phyloP scores from a whole-genome alignment of 2,113 vertebrate species.

The Heptranchias perlo region DNA sequence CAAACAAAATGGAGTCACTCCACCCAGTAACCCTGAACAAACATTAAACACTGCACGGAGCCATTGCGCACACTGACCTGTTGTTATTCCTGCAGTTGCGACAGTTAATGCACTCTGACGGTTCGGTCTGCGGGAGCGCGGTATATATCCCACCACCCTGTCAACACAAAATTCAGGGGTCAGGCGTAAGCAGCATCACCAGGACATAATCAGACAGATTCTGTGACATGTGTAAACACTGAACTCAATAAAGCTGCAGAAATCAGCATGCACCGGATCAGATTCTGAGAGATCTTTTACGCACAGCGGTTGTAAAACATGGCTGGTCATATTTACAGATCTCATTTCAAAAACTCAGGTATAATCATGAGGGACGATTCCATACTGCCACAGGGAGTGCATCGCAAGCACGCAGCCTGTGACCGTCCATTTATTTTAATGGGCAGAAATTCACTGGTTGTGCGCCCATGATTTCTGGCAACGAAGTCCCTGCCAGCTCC shows the following conservation, averaged over 20 bases:
- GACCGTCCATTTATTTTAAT: not conserved
- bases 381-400: not conserved
- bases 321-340: not conserved
- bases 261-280: not conserved
- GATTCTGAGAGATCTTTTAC: not conserved
- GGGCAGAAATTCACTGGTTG: not conserved
- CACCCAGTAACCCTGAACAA: not conserved
- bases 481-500: not conserved
- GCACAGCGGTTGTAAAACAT: not conserved
- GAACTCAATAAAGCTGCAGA: not conserved
- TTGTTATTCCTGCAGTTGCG: slow-evolving; percentile 94
- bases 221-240: not conserved
- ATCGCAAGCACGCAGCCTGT: not conserved
- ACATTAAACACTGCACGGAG: not conserved
- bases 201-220: fast-evolving
- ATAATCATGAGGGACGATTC: not conserved
- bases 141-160: slow-evolving; percentile 76
- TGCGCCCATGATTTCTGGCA: not conserved
- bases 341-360: not conserved
- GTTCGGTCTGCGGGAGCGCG: slow-evolving; percentile 68
- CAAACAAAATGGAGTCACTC: not conserved
- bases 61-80: slow-evolving; percentile 59
- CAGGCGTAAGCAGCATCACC: not conserved
- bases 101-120: slow-evolving; percentile 76
- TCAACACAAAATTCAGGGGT: slow-evolving; percentile 19